phyloP scores from a whole-genome alignment of 2,888 invertebrate species.

The Cheilosia impressa region DNA sequence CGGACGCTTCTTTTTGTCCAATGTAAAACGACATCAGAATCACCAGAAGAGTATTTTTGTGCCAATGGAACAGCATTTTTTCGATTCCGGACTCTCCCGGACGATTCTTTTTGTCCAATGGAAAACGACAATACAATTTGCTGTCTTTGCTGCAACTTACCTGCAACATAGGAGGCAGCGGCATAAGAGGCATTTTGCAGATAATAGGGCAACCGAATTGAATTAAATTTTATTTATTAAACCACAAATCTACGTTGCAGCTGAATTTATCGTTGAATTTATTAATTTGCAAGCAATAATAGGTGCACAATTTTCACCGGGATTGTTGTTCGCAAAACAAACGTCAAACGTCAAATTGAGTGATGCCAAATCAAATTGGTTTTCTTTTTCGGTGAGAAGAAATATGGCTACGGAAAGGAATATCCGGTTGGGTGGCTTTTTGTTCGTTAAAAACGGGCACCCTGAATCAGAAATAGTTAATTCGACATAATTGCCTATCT shows the following conservation, averaged over 20 bases:
- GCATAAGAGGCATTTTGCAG: conserved; percentile 72
- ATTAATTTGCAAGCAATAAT: not conserved
- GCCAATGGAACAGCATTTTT: too few species aligned
- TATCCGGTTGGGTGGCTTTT: too few species aligned
- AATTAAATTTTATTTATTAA: not conserved
- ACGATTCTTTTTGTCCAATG: too few species aligned
- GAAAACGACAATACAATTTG: too few species aligned
- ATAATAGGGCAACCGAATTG: not conserved
- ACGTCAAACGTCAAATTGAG: conserved; percentile 19
- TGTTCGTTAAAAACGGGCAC: too few species aligned
- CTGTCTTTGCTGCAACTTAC: conserved; percentile 51
- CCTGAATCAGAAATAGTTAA: too few species aligned
- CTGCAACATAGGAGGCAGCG: conserved; percentile 74
- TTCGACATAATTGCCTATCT: too few species aligned
- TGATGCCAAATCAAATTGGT: not conserved
- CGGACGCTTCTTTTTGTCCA: too few species aligned
- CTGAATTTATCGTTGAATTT: not conserved
- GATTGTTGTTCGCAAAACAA: conserved; percentile 9
- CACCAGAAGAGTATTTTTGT: too few species aligned
- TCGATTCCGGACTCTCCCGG: too few species aligned
- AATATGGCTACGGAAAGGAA: too few species aligned
- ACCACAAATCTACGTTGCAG: not conserved
- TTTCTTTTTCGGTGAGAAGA: not conserved
- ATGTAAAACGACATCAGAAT: too few species aligned
- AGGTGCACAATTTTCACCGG: conserved; percentile 25